These are phyloP conservation scores for Rhinichthys osculus DNA, from an alignment of 2,797 vertebrate species.

Conservation along the genomic window DNA sequence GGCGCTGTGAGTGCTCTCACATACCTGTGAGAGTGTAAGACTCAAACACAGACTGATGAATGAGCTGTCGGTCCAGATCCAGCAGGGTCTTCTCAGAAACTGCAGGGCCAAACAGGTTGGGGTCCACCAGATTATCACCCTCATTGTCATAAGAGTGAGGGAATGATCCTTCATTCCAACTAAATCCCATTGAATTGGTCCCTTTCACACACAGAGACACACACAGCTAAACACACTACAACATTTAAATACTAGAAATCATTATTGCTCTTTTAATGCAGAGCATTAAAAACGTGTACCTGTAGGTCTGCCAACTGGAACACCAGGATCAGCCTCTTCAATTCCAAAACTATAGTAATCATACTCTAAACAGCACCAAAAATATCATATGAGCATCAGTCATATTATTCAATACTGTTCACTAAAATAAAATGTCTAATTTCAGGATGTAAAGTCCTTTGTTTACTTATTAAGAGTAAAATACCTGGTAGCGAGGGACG, in stretches of 20 bases:
- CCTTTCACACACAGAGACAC: constrained; percentile 36
- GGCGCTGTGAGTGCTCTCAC: no score
- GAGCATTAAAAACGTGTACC: constrained; percentile 53
- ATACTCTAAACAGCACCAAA: constrained; percentile 66
- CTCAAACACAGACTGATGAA: constrained; percentile 72
- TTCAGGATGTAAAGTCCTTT: neutral
- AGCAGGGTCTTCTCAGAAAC: constrained; percentile 68
- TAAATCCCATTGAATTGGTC: constrained; percentile 50
- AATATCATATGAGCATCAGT: neutral
- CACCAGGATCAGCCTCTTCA: constrained; percentile 78
- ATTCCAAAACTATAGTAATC: constrained; percentile 68
- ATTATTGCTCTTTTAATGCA: neutral
- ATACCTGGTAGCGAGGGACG: neutral
- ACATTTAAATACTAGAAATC: neutral
- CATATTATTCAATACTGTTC: neutral
- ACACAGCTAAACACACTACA: neutral
- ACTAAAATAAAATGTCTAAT: neutral
- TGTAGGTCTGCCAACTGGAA: constrained; percentile 68
- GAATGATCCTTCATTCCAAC: constrained; percentile 39
- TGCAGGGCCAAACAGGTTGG: constrained; percentile 37
- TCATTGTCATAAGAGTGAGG: constrained; percentile 52
- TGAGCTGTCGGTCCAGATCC: constrained; percentile 75
- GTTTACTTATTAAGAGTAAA: neutral
- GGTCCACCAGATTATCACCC: constrained; percentile 80
- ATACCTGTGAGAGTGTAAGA: constrained; percentile 78